Evolutionary conservation across 2,113 vertebrate genomes (phyloP), one percentile per base, ranked within the genome.

Genomic region (Protomyctophum bolini): DNA sequence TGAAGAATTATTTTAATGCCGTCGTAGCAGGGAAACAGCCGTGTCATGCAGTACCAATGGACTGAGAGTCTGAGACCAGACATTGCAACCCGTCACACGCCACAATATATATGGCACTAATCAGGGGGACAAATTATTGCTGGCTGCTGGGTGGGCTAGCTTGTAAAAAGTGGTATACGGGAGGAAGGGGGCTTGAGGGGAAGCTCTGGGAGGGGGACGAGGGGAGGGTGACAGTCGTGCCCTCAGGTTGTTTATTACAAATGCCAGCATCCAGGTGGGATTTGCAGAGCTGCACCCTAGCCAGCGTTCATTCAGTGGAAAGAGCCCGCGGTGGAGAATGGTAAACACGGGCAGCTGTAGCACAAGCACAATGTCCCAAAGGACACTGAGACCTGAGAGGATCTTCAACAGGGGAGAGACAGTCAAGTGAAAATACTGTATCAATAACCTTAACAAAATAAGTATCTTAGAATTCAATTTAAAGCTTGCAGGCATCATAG

Each of bases 271-370:
- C 84, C 91, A 91, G 87, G 89, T 89, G 91, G 91, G 88, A 93
- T 96, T 97, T 95, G 93, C 92, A 92, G 88, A 93, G 94, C 87
- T 96, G 94, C 91, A 96, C 94, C 89, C 94, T 89, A 66, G 94
- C 94, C 94, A 95, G 94, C 54, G 92, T 92, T 52, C 94, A 93
- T 91, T 94, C 92, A 95, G 87, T 92, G 95, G 96, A 86, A 96
- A 96, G 86, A 94, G 94, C 93, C 96, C 91, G 88, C 94, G 95
- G 93, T 94, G 94, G 89, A 96, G 93, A 78, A 95, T 96, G 76
- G 96, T 97, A 95, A 98, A 97, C 96, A 98, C 94, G 77, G 95
- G 93, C 89, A 95, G 94, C 79, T 86, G 79, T 94, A 96, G 77
- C 94, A 95, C 65, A 91, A 94, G 87, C 94, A 92, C 73, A 91